Base-by-base conservation (phyloP, 2,888 invertebrate species). In the Hyposoter dolosus region DNA sequence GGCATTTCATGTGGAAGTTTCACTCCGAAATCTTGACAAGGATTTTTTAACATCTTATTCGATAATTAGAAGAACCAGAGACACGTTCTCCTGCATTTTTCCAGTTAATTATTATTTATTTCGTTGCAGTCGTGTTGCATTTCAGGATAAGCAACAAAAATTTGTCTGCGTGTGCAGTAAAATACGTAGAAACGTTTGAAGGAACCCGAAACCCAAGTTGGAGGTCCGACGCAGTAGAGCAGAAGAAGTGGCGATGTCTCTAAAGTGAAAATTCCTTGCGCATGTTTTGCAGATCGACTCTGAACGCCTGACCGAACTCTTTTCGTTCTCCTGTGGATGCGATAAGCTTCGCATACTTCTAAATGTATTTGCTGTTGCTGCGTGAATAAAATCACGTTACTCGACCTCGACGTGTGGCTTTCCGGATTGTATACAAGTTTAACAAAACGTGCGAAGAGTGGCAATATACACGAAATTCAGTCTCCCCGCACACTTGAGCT, bases 301-400 rank as follows among this genome's bases (percentile, higher is more conserved):
- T 75, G 75, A 83, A 82, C 86, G 86, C 86, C 83, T 84, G 86
- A 86, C 78, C 82, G 82, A 86, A 83, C 83, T 84, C 86, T 82
- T 86, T 86, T 82, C 84, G 78, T 75, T 81, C 56, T 60, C 83
- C 83, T 79, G 76, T 45, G 65, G 17, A 47, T 23, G 43, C 28
- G 47, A 75, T 56, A 68, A 75, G 63, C 72, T 71, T 35, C 40
- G 40, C 35, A 71, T 47, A 19, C 47, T 63, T 50, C 23, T 50
- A 17, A 35, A n/a, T 72, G 47, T 76, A 77, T 47, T 15, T 79
- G 60, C 23, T 56, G 60, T n/a, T 63, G 47, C 43, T 69, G 40
- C 69, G 45, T 28, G 75, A 75, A 60, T 63, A 23, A 53, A 60
- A 56, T 50, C 63, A 47, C 47, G 65, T 65, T 40, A 76, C 40